phyloP scores from a whole-genome alignment of 2,113 vertebrate genomes.

The Periophthalmus modestus region DNA sequence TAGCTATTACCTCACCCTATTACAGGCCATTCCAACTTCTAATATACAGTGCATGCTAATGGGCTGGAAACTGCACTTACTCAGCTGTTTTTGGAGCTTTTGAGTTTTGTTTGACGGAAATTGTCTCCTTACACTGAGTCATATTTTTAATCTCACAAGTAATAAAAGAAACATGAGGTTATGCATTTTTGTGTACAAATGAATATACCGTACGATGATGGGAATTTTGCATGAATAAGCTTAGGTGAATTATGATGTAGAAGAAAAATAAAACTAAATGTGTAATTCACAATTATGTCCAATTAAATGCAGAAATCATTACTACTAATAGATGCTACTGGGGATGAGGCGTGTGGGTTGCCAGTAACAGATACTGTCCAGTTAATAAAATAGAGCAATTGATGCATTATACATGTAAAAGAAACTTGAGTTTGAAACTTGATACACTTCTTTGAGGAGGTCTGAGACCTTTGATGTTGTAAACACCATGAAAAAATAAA shows the following conservation, averaged over 20 bases:
- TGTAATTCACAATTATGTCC: too few relatives aligned
- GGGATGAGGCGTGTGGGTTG: too few relatives aligned
- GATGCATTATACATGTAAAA: neutral
- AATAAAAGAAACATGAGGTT: neutral
- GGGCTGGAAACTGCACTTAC: slow-evolving; percentile 27
- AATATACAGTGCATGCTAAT: slow-evolving; percentile 54
- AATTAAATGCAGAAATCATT: too few relatives aligned
- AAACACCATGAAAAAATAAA: neutral
- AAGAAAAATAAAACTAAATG: neutral
- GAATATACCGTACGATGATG: too few relatives aligned
- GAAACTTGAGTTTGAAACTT: neutral
- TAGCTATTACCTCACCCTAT: slow-evolving; percentile 70
- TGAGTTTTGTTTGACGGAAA: neutral
- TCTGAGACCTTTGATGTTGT: neutral
- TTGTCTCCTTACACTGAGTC: neutral
- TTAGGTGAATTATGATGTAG: neutral
- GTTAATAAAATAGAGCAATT: too few relatives aligned
- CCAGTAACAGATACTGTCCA: too few relatives aligned
- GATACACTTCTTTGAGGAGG: neutral
- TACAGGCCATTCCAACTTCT: slow-evolving; percentile 54
- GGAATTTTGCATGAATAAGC: too few relatives aligned
- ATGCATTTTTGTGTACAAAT: too few relatives aligned
- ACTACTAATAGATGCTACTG: too few relatives aligned
- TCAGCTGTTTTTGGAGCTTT: slow-evolving; percentile 19
- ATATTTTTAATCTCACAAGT: neutral